phyloP scores from a whole-genome alignment of 2,888 invertebrate species.

The Sarcophaga subvicina region DNA sequence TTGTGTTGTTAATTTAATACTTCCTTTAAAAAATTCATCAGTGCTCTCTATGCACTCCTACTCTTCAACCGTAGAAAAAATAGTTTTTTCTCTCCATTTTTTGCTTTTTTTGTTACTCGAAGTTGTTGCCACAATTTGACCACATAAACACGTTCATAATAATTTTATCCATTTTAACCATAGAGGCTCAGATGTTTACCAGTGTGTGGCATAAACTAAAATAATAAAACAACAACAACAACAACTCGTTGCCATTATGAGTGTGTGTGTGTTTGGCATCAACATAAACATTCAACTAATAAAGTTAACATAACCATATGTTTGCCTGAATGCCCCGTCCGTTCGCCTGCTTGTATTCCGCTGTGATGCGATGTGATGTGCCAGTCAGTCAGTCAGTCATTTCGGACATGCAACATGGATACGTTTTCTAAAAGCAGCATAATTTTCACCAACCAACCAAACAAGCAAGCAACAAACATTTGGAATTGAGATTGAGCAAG shows the following conservation, averaged over 20 bases:
- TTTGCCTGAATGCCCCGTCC: constrained; percentile 17
- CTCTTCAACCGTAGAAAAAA: too few species aligned
- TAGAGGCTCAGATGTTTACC: constrained; percentile 58
- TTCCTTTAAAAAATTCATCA: too few species aligned
- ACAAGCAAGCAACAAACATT: not conserved
- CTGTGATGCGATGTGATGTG: not conserved
- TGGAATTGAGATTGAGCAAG: not conserved
- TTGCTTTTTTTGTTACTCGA: not conserved
- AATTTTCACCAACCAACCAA: not conserved
- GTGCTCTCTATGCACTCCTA: too few species aligned
- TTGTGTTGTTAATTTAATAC: too few species aligned
- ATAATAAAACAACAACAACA: constrained; percentile 4
- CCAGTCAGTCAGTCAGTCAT: constrained; percentile 17
- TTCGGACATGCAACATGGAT: constrained; percentile 54
- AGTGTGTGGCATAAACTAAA: constrained; percentile 8
- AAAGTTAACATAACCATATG: constrained; percentile 64
- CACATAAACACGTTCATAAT: constrained; percentile 63
- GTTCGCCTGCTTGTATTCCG: not conserved
- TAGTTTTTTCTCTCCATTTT: not conserved
- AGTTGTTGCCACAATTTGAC: constrained; percentile 35
- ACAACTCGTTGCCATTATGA: not conserved
- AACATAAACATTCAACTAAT: constrained; percentile 58
- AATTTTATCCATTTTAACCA: constrained; percentile 46
- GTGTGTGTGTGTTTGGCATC: not conserved
- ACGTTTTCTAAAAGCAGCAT: not conserved